Conservation (phyloP, 2,797 vertebrate species). For the Thamnophis elegans region DNA sequence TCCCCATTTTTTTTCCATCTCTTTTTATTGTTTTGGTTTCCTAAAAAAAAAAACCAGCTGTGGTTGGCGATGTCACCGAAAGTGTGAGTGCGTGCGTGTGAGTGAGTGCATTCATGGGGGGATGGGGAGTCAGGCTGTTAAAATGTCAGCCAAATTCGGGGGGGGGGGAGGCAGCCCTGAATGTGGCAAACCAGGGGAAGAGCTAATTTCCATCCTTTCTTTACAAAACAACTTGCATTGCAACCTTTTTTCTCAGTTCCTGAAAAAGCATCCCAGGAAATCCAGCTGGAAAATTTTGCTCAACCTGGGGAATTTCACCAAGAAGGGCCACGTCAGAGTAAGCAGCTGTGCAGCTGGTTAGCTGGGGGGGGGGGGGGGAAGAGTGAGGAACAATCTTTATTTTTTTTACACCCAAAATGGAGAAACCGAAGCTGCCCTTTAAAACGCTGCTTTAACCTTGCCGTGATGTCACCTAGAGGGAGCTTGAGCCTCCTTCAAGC, state of each 20-base stretch:
- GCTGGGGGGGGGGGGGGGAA: neutral
- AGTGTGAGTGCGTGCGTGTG: neutral
- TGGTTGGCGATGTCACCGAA: neutral
- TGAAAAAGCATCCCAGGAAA: neutral
- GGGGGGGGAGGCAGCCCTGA: neutral
- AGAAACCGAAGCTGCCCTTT: neutral
- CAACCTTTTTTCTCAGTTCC: neutral
- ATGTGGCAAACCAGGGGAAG: neutral
- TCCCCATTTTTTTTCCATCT: neutral
- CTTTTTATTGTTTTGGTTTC: neutral
- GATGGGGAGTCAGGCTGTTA: neutral
- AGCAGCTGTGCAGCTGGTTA: neutral
- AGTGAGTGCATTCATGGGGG: neutral
- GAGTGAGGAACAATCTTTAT: rapidly evolving
- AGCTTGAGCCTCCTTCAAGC: neutral
- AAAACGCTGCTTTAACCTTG: neutral
- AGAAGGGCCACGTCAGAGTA: rapidly evolving
- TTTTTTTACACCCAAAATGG: neutral
- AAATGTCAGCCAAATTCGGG: neutral
- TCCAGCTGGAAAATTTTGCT: neutral
- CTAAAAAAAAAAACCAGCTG: no score
- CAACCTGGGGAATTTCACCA: neutral
- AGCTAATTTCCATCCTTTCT: neutral
- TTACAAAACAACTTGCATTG: neutral
- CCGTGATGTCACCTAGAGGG: neutral